phyloP scores from a whole-genome alignment of 2,888 invertebrate genomes.

The Platerodrilus igneus region DNA sequence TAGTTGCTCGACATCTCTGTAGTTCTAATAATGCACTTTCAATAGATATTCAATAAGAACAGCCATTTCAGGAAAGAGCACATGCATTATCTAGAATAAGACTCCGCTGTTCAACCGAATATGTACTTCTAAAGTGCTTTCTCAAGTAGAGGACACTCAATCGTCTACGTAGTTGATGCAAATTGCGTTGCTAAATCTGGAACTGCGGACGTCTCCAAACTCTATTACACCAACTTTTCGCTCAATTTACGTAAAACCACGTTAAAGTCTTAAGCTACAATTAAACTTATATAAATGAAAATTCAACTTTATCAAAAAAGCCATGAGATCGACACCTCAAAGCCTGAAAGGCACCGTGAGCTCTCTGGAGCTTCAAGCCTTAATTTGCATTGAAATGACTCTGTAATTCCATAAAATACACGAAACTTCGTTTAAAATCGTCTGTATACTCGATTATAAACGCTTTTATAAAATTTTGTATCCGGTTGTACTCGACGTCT shows the following conservation, averaged over 20 bases:
- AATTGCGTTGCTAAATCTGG: constrained; percentile 15
- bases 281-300: constrained; percentile 12
- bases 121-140: constrained; percentile 15
- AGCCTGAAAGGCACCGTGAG: too few species aligned
- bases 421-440: constrained; percentile 9
- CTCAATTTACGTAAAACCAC: constrained; percentile 22
- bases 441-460: constrained; percentile 1
- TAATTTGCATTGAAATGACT: constrained; percentile 35
- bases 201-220: constrained; percentile 16
- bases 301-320: constrained; percentile 12
- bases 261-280: constrained; percentile 14
- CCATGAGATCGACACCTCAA: too few species aligned
- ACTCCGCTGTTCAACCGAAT: too few species aligned
- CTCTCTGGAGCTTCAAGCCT: constrained; percentile 30
- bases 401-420: constrained; percentile 25
- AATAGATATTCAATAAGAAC: too few species aligned
- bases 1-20: too few species aligned
- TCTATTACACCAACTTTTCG: constrained; percentile 20
- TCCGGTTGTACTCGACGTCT: constrained; percentile 16
- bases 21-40: too few species aligned
- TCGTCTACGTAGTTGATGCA: constrained; percentile 19
- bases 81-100: too few species aligned
- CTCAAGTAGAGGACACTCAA: constrained; percentile 15
- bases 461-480: constrained; percentile 10
- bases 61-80: too few species aligned